Base-by-base conservation (phyloP, 2,113 vertebrate genomes). In the Rynchops niger region DNA sequence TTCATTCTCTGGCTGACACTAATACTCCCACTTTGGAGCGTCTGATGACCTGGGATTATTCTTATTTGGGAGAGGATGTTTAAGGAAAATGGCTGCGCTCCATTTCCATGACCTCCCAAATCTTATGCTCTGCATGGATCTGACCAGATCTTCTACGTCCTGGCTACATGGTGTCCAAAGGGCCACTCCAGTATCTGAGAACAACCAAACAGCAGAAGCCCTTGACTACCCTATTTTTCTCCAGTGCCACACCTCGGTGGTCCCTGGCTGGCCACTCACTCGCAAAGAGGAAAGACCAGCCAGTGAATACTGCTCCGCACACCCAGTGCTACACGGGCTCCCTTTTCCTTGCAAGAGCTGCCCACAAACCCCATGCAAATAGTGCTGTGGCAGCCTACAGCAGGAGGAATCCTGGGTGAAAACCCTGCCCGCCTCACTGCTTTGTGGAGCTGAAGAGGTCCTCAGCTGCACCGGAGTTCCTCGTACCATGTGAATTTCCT, bases 371-470 rank as follows among this genome's bases (percentile, higher is more conserved):
- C 49, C 38, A n/a, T 0, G 3, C 21, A 59, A 92, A 32, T 9
- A 82, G 30, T 61, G 70, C 77, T 83, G 50, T 1, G 1, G 63
- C 62, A 93, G 73, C 30, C 78, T 78, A n/a, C 30, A 94, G 80
- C 52, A 76, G 77, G 36, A 89, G 52, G 36, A 88, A 87, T 73
- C 58, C 59, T 40, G 61, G 71, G 56, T 56, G n/a, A 84, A 93
- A 91, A 61, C 12, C 43, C 43, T 84, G 40, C 56, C 52, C 15
- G 19, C 34, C 30, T 88, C 27, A 52, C 18, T 52, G 70, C 56
- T 56, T 84, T 1, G 1, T 79, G 49, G 43, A 79, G 23, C 36
- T 92, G 84, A 65, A 88, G 43, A 87, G 45, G 42, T 82, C 53
- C 81, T 82, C 67, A 92, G 86, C 78, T 93, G 70, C n/a, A 73